phyloP scores from a whole-genome alignment of 2,113 vertebrate genomes.

The Cinclus cinclus region DNA sequence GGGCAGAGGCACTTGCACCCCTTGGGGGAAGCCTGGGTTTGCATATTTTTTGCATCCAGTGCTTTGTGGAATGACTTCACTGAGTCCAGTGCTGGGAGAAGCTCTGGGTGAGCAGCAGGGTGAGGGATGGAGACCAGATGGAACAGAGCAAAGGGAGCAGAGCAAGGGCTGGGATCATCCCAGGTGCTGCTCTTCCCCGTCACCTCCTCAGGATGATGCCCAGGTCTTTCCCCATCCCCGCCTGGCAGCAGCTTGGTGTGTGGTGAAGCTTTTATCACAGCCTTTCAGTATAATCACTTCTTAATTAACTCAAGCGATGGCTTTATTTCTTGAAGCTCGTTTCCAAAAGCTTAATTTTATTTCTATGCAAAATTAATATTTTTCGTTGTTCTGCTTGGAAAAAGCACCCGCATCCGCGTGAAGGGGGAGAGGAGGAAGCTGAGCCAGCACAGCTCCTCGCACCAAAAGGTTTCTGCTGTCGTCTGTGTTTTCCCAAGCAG shows the following conservation, averaged over 20 bases:
- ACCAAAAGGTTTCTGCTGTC: neutral
- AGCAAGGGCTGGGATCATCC: neutral
- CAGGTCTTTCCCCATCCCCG: neutral
- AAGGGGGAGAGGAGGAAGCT: neutral
- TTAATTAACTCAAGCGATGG: conserved; percentile 77
- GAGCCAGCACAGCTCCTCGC: conserved; percentile 46
- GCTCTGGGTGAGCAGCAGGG: rapidly evolving
- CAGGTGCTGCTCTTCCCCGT: neutral
- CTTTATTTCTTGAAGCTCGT: conserved; percentile 65
- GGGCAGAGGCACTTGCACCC: conserved; percentile 58
- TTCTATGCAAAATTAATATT: conserved; percentile 76
- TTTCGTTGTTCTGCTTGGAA: conserved; percentile 51
- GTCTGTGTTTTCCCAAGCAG: conserved; percentile 54
- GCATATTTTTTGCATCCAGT: conserved; percentile 13
- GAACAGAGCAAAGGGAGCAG: neutral
- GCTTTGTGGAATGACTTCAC: neutral
- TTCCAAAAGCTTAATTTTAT: conserved; percentile 76
- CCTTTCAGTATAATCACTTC: conserved; percentile 66
- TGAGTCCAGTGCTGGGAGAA: rapidly evolving
- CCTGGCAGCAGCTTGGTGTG: neutral
- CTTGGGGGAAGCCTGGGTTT: conserved; percentile 30
- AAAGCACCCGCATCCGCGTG: neutral
- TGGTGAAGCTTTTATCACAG: conserved; percentile 9
- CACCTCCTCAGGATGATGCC: rapidly evolving
- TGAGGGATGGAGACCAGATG: neutral